Base-by-base conservation (phyloP, 2,797 vertebrate species). In the Ctenopoma kingsleyae region DNA sequence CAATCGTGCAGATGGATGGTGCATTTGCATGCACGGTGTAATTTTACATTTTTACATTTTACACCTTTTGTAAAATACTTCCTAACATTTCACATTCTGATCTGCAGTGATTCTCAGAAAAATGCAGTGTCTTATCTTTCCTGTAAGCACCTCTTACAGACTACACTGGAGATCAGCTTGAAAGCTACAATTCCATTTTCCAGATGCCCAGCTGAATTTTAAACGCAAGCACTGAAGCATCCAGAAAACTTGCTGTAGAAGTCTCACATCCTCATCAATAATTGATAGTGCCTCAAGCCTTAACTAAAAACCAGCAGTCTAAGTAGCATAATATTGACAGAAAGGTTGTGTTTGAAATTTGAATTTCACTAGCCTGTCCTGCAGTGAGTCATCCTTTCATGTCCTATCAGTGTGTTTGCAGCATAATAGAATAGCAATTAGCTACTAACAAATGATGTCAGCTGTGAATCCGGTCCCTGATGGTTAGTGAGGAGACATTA, bases 221-320 rank as follows among this genome's bases (percentile, higher is more conserved):
- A 62, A 74, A 75, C 60, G 36, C 35, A 67, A 71, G 41, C 47
- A 51, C 60, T 20, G 48, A 61, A 27, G 61, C 70, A 57, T 82
- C 58, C 41, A 38, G 20, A 58, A 56, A 36, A 80, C 43, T 40
- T 19, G 6, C 56, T 49, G 62, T 32, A 79, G 7, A 85, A 78
- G 69, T 65, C 80, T 81, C 66, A 66, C 71, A 69, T 73, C 76
- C 62, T 84, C 67, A 81, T 89, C 44, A 67, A 82, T 83, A 76
- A 87, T 80, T 85, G 58, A 91, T 76, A 25, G 47, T 6, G 49
- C 74, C 75, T 64, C 40, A 66, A 88, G 84, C 76, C 70, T 71
- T 81, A 88, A 83, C 69, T 55, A 73, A 75, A 57, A 86, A 76
- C 53, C 61, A 75, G 59, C 78, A 64, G 49, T 61, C 49, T 78